Evolutionary conservation across 1,140 invertebrate species (phyloP).

Genomic region (Armadillidium nasatum): DNA sequence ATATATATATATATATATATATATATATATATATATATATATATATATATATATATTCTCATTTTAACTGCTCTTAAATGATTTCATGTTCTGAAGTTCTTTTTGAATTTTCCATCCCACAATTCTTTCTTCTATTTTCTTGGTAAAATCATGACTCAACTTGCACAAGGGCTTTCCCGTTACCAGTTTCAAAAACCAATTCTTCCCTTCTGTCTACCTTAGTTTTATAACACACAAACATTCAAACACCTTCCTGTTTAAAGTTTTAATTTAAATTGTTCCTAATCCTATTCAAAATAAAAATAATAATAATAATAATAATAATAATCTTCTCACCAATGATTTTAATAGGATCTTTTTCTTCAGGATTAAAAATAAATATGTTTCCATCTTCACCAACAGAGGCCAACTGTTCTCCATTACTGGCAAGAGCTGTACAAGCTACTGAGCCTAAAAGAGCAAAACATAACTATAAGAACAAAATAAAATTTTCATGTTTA

Average conservation of each 20-base stretch:
- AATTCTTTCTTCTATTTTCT: too few species aligned
- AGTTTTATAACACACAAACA: too few species aligned
- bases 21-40: too few species aligned
- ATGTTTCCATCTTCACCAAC: constrained; percentile 78
- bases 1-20: too few species aligned
- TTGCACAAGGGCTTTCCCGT: too few species aligned
- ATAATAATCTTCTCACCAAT: constrained; percentile 54
- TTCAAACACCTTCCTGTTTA: neutral
- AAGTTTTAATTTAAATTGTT: neutral
- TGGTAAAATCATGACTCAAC: too few species aligned
- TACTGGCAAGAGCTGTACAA: constrained; percentile 36
- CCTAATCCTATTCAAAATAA: neutral
- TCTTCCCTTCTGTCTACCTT: too few species aligned
- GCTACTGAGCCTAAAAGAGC: constrained; percentile 16
- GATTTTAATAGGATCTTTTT: constrained; percentile 57
- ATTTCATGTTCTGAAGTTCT: too few species aligned
- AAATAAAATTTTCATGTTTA: neutral
- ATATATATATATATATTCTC: too few species aligned
- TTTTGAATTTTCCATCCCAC: too few species aligned
- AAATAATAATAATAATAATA: neutral
- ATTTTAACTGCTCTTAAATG: too few species aligned
- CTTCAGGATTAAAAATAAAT: constrained; percentile 61
- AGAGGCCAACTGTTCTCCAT: constrained; percentile 46
- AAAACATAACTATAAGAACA: neutral
- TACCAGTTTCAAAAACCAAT: too few species aligned